Conservation (phyloP, 2,888 invertebrate genomes). For the Lasioglossum vierecki region DNA sequence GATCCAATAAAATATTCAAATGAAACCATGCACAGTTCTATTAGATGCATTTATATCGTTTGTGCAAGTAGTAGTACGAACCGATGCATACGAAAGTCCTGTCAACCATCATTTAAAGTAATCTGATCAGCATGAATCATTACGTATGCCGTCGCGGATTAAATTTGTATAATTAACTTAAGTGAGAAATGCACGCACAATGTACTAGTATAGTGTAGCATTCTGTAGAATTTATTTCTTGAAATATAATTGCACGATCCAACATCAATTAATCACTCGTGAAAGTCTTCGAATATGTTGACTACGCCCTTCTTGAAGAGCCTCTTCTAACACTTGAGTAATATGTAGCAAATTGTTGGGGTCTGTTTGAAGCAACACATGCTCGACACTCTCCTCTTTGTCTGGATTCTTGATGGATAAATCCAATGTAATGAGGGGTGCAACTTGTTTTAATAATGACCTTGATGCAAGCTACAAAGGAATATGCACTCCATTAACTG, state of each 20-base stretch:
- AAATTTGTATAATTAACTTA: conserved; percentile 55
- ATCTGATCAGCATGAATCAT: conserved; percentile 63
- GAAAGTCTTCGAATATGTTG: conserved; percentile 86
- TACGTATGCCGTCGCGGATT: conserved; percentile 60
- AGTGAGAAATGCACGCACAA: not conserved
- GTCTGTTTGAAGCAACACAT: conserved; percentile 85
- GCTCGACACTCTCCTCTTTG: conserved; percentile 73
- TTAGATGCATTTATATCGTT: conserved; percentile 28
- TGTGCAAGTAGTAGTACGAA: conserved; percentile 8
- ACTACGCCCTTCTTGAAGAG: conserved; percentile 86
- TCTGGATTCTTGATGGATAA: conserved; percentile 84
- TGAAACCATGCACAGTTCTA: conserved; percentile 48
- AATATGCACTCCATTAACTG: not conserved
- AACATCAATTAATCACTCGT: conserved; percentile 82
- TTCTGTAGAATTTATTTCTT: conserved; percentile 35
- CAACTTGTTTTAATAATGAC: conserved; percentile 86
- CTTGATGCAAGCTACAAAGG: conserved; percentile 86
- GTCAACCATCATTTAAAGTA: conserved; percentile 70
- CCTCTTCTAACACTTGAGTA: conserved; percentile 85
- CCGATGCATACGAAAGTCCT: conserved; percentile 33
- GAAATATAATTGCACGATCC: conserved; percentile 18
- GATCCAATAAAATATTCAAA: conserved; percentile 79
- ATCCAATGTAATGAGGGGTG: conserved; percentile 87
- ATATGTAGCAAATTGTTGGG: conserved; percentile 86
- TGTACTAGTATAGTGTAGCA: not conserved